These are phyloP conservation scores for Stegophylla sp. DNA, from an alignment of 2,888 invertebrate species.

Conservation along the genomic window DNA sequence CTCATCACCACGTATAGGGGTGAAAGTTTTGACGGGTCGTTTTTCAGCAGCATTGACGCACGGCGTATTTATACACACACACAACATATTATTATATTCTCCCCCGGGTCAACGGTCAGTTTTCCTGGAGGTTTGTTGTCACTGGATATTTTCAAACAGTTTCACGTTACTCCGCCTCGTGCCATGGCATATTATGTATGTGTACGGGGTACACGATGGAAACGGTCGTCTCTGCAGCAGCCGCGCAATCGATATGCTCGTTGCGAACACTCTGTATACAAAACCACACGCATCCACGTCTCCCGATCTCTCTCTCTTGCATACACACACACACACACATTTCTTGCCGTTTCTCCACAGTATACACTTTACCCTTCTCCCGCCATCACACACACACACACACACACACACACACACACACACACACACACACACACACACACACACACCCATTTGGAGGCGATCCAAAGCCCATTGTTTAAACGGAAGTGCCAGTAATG, in stretches of 20 bases:
- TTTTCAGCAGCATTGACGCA: conserved; percentile 24
- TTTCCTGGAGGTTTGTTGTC: conserved; percentile 18
- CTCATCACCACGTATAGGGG: neutral
- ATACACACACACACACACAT: neutral
- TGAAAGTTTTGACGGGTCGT: conserved; percentile 38
- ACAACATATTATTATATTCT: no score
- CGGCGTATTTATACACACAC: neutral
- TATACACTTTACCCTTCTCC: no score
- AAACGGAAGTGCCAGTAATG: conserved; percentile 54
- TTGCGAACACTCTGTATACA: neutral
- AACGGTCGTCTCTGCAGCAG: neutral
- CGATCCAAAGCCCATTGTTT: conserved; percentile 51
- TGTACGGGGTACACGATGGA: neutral
- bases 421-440: no score
- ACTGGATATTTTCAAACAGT: conserved; percentile 47
- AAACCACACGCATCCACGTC: neutral
- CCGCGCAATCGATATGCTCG: conserved; percentile 28
- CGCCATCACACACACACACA: neutral
- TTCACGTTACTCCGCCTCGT: conserved; percentile 5
- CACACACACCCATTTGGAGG: conserved; percentile 32
- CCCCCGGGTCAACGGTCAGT: conserved; percentile 1
- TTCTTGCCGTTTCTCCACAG: neutral
- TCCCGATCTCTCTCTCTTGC: neutral
- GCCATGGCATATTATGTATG: no score
- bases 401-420: neutral